Conservation (phyloP, 1,140 invertebrate species). For the Atta colombica region DNA sequence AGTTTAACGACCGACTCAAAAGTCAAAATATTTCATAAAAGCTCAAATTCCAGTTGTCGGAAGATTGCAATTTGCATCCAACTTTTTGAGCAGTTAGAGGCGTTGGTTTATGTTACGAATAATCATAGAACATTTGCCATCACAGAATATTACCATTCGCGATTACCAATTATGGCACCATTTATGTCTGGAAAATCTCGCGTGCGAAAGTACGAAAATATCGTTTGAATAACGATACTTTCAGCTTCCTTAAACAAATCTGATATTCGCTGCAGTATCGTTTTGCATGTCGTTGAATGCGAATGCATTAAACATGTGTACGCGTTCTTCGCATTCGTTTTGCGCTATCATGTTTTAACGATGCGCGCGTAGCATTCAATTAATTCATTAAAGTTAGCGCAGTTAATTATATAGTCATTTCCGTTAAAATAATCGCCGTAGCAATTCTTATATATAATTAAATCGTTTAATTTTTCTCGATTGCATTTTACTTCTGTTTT, state of each 20-base stretch:
- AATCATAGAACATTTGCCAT: neutral
- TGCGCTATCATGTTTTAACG: constrained; percentile 32
- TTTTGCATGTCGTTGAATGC: constrained; percentile 28
- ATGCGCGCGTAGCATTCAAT: constrained; percentile 11
- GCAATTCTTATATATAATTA: neutral
- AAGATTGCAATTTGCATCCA: neutral
- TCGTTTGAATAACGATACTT: constrained; percentile 6
- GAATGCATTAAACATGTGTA: constrained; percentile 42
- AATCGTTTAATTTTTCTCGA: constrained; percentile 4
- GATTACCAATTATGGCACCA: neutral
- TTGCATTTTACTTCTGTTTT: neutral
- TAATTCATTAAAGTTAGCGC: constrained; percentile 25
- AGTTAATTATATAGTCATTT: constrained; percentile 19
- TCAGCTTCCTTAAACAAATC: constrained; percentile 34
- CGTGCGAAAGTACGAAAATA: constrained; percentile 18
- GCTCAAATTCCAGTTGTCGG: neutral
- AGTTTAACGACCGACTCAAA: neutral
- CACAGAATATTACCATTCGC: neutral
- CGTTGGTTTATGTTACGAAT: neutral
- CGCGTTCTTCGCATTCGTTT: constrained; percentile 12
- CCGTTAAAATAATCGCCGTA: constrained; percentile 8
- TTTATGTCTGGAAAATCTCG: constrained; percentile 45
- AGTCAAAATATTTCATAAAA: neutral
- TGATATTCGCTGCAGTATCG: constrained; percentile 2
- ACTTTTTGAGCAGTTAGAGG: neutral